Base-by-base conservation (phyloP, 2,797 vertebrate species). In the Uromys caudimaculatus region DNA sequence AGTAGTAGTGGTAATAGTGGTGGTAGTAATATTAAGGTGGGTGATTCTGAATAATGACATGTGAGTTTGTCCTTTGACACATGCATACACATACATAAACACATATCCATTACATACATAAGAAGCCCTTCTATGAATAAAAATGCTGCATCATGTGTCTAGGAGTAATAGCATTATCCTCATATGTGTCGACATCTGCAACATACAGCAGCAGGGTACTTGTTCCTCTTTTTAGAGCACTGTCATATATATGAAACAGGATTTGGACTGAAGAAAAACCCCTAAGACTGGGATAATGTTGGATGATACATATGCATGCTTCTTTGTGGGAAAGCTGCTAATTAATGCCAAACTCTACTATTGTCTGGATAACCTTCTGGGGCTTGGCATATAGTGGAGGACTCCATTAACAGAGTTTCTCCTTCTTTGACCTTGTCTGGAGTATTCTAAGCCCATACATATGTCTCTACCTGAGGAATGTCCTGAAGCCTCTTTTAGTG, bases 161-260 rank as follows among this genome's bases (percentile, higher is more conserved):
- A 60, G 90, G 3, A 75, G 24, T 44, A 47, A 44, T 35, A 23
- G 32, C 12, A 78, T 44, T 7, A 58, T 29, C 21, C 38, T 50
- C 32, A 85, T 2, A 67, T 8, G 16, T 41, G 6, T 14, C 90
- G 0, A 5, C 11, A 64, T 10, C 24, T 29, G 11, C 4, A 64
- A 13, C 0, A 0, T 27, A 71, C 1, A 19, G 1, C 2, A 16
- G 1, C 3, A 58, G 11, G 52, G 19, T 12, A 41, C 77, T 32
- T 3, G 4, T 32, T 32, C 14, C 67, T 90, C 38, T 11, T 7
- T 11, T n/a, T 24, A 8, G 0, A 14, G 19, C 0, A 0, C 32
- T 14, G 8, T 11, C 7, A 58, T 16, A 14, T 8, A 19, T 23
- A 10, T 27, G 4, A n/a, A n/a, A 56, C 0, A 54, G 41, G 6